Percentiles rank a stretch among this genome's conserved stretches.
Conservation (phyloP, 2,113 vertebrate genomes). For the Ceratotherium simum region DNA sequence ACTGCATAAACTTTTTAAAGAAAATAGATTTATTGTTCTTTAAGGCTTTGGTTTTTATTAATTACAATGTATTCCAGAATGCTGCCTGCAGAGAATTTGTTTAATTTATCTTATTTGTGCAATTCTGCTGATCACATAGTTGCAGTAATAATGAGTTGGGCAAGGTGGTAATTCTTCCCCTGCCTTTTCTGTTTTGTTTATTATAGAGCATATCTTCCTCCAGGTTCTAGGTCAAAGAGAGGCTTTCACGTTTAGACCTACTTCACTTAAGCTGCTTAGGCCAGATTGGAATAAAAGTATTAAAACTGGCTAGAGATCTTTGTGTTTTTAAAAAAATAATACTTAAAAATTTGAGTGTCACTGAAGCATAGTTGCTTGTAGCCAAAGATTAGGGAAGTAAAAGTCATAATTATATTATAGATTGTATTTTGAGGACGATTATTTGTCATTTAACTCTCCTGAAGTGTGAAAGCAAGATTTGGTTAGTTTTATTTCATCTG, state of each 20-base stretch:
- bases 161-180: background rate
- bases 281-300: constrained; percentile 73
- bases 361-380: constrained; percentile 67
- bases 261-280: constrained; percentile 61
- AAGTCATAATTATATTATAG: constrained; percentile 74
- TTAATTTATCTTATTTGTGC: constrained; percentile 72
- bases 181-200: background rate
- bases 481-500: constrained; percentile 62
- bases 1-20: constrained; percentile 40
- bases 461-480: constrained; percentile 72
- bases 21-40: constrained; percentile 51
- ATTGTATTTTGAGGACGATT: constrained; percentile 63
- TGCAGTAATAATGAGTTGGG: constrained; percentile 54
- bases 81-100: constrained; percentile 55
- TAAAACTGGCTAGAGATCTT: constrained; percentile 73
- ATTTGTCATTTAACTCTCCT: constrained; percentile 64
- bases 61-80: constrained; percentile 43
- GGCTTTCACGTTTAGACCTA: constrained; percentile 69
- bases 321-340: background rate
- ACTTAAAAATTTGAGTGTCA: constrained; percentile 59
- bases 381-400: constrained; percentile 58
- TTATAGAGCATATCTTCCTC: constrained; percentile 50
- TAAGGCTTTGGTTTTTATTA: constrained; percentile 57
- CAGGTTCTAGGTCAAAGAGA: constrained; percentile 65
- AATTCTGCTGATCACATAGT: constrained; percentile 65